A percentile compares a stretch with the other conserved stretches of the same genome.
Evolutionary conservation across 2,888 invertebrate genomes (phyloP).

Genomic region (Apodemia zela): DNA sequence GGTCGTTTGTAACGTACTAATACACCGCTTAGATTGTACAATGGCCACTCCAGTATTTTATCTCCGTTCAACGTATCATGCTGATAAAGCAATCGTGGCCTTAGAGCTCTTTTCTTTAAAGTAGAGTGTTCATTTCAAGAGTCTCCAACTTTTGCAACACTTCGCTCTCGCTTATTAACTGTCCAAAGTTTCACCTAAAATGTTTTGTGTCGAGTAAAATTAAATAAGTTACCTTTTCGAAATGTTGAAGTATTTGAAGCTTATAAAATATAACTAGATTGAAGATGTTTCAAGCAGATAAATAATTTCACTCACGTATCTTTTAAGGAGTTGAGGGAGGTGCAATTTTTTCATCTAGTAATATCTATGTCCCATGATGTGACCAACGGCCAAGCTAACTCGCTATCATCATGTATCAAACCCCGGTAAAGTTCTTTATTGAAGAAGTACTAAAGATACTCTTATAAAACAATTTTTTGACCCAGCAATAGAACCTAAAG

Average conservation of each 20-base stretch:
- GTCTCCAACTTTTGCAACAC: conserved; percentile 16
- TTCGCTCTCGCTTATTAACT: conserved; percentile 14
- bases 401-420: too few relatives aligned
- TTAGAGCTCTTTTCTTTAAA: conserved; percentile 15
- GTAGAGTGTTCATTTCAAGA: conserved; percentile 13
- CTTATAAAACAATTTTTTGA: too few relatives aligned
- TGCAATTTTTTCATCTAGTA: too few relatives aligned
- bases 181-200: conserved; percentile 15
- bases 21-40: neutral
- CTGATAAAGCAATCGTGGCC: conserved; percentile 1
- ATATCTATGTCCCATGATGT: too few relatives aligned
- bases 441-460: too few relatives aligned
- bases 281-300: neutral
- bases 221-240: neutral
- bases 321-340: neutral
- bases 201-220: conserved; percentile 7
- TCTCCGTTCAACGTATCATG: conserved; percentile 1
- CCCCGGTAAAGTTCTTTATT: too few relatives aligned
- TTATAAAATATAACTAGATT: neutral
- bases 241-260: neutral
- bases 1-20: neutral
- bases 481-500: too few relatives aligned
- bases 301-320: neutral
- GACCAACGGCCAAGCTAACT: too few relatives aligned
- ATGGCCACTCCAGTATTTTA: neutral